Conservation (phyloP, 2,113 vertebrate species). For the Lepidothrix coronata region DNA sequence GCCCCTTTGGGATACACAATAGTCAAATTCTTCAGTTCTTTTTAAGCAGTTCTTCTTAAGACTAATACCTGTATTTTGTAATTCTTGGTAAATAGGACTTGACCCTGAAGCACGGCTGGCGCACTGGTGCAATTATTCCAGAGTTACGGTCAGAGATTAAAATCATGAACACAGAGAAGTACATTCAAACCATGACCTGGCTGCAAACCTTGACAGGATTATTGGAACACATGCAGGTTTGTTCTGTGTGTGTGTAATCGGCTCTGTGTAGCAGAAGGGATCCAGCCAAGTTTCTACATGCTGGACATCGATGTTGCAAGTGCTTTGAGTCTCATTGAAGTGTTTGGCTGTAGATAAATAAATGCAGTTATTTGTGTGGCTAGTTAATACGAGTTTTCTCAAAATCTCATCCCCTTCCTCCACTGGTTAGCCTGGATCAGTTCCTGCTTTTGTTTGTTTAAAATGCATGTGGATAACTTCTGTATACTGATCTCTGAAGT, state of each 20-base stretch:
- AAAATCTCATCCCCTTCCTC: background rate
- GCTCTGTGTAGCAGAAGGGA: background rate
- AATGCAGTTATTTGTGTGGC: background rate
- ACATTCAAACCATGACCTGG: slow-evolving; percentile 91
- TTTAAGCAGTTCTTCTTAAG: background rate
- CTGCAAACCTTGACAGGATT: slow-evolving; percentile 91
- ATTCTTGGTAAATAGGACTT: slow-evolving; percentile 81
- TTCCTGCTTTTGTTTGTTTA: background rate
- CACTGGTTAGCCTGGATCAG: background rate
- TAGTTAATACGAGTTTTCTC: background rate
- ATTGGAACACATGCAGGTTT: slow-evolving; percentile 95
- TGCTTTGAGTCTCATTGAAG: background rate
- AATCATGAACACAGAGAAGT: slow-evolving; percentile 95
- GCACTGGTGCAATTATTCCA: slow-evolving; percentile 95
- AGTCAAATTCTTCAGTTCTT: background rate
- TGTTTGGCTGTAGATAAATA: background rate
- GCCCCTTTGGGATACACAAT: background rate
- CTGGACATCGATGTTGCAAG: background rate
- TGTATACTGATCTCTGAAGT: background rate
- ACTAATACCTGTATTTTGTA: background rate
- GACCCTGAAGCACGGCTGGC: slow-evolving; percentile 97
- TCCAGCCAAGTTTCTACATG: background rate
- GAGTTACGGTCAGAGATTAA: slow-evolving; percentile 92
- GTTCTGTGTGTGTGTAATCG: slow-evolving; percentile 27
- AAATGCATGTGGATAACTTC: background rate